Base-by-base conservation (phyloP, 2,888 invertebrate species). In the Drosophila stalkeri region DNA sequence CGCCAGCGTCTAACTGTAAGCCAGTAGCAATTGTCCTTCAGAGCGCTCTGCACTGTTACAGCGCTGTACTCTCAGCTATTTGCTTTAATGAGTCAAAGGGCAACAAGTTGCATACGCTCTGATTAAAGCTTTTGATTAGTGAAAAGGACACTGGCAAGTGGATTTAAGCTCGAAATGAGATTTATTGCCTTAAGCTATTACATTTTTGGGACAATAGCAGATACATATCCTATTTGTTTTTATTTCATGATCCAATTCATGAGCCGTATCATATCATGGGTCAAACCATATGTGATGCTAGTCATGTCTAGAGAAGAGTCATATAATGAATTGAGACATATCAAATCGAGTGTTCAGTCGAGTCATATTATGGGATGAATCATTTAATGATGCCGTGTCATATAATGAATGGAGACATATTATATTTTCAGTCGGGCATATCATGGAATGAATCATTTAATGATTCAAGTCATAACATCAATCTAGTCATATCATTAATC, bases 41-140 rank as follows among this genome's bases (percentile, higher is more conserved):
- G 1, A 18, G 31, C 37, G 5, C 31, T 33, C 31, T 27, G 23
- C 37, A 56, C 33, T 33, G 5, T 2, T 2, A 14, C n/a, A 9
- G 47, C 35, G 20, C 44, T 18, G 33, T 27, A 54, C 64, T 16
- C n/a, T 46, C 47, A 67, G 75, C 64, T 62, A 37, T 65, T 68
- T 66, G 54, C 49, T 57, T 69, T 64, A 84, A 87, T 86, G 72
- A 81, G 66, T 67, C 52, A 44, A 56, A 44, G 70, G 64, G 20
- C 49, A 27, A 43, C 56, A 33, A 44, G 49, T 33, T 31, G 49
- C 11, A n/a, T 11, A 31, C 31, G 11, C n/a, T 31, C 49, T 11
- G 11, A 49, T 9, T 47, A 16, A 47, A 47, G 47, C 16, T 47
- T 16, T 47, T 31, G n/a, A 31, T 33, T 33, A 51, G 27, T 12